These are phyloP conservation scores for Hybognathus amarus DNA, from an alignment of 2,797 vertebrate species.

Conservation along the genomic window DNA sequence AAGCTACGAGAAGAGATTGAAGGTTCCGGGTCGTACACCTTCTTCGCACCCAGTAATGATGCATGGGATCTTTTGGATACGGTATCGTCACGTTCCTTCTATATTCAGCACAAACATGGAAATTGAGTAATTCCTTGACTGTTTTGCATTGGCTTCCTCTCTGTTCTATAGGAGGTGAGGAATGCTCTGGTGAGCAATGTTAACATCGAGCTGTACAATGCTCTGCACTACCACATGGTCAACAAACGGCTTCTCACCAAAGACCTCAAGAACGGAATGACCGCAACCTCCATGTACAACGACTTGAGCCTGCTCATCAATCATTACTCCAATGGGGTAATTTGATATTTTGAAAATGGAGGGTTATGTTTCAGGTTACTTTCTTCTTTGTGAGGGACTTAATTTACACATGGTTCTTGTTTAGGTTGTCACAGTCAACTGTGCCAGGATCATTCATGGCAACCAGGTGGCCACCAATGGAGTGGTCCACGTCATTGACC, in stretches of 20 bases:
- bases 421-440: constrained; percentile 97
- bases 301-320: constrained; percentile 88
- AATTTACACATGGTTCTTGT: constrained; percentile 24
- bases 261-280: constrained; percentile 91
- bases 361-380: not conserved
- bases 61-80: constrained; percentile 89
- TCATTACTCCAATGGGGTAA: constrained; percentile 95
- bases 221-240: constrained; percentile 94
- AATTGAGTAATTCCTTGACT: not conserved
- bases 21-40: constrained; percentile 90
- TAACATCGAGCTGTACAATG: constrained; percentile 95
- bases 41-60: constrained; percentile 95
- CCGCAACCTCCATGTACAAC: constrained; percentile 90
- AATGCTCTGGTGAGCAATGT: constrained; percentile 91
- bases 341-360: constrained; percentile 56
- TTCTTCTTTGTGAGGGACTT: not conserved
- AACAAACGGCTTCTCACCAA: constrained; percentile 93
- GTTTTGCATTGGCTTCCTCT: not conserved
- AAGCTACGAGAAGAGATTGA: constrained; percentile 91
- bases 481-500: constrained; percentile 95
- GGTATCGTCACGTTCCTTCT: constrained; percentile 69
- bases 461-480: constrained; percentile 98
- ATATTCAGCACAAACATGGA: not conserved
- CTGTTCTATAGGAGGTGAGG: constrained; percentile 77
- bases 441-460: constrained; percentile 91